These are phyloP conservation scores for Cantharis rufa DNA, from an alignment of 2,888 invertebrate species.

Conservation along the genomic window DNA sequence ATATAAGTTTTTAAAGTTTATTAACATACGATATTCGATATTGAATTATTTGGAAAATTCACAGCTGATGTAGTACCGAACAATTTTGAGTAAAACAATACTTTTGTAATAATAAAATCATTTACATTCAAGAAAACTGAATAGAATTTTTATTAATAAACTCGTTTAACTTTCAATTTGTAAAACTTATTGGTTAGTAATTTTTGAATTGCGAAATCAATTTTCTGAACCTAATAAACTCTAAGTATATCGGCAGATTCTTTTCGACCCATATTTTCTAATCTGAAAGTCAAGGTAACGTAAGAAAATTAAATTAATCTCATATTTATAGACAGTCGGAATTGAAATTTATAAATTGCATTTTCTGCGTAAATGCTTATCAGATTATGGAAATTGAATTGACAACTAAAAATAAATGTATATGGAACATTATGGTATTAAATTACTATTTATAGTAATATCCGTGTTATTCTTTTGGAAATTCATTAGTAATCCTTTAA, in stretches of 20 bases:
- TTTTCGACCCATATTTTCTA: not conserved
- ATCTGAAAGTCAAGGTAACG: conserved; percentile 1
- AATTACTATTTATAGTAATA: not conserved
- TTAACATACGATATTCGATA: no score
- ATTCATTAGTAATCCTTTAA: not conserved
- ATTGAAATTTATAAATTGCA: not conserved
- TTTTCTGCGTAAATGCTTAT: not conserved
- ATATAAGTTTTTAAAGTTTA: no score
- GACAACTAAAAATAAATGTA: not conserved
- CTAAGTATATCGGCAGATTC: not conserved
- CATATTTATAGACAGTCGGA: not conserved
- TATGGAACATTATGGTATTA: not conserved
- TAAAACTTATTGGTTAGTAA: not conserved
- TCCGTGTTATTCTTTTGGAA: not conserved
- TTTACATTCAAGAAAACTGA: not conserved
- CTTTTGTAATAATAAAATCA: not conserved
- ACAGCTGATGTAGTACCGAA: no score
- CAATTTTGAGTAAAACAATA: not conserved
- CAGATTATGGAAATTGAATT: not conserved
- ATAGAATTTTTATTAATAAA: not conserved
- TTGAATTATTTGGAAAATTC: no score
- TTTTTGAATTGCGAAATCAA: not conserved
- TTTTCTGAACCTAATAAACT: not conserved
- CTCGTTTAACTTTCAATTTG: not conserved
- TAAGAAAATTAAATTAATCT: not conserved